Evolutionary conservation across 1,140 invertebrate species (phyloP), one percentile per base, ranked within the genome.

Genomic region (Metaphire vulgaris): DNA sequence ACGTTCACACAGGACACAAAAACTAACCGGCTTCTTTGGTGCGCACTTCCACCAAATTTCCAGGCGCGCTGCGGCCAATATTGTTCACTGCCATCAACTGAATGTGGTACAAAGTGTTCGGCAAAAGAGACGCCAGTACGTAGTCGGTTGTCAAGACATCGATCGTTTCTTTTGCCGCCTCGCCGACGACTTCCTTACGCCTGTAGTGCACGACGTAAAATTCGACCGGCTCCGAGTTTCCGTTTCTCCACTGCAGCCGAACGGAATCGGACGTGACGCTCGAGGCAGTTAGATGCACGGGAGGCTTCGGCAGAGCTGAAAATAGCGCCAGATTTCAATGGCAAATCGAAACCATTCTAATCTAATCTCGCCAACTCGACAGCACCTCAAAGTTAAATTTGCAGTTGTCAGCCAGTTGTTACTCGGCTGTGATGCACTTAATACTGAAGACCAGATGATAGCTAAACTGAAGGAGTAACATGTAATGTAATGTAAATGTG

Each of bases 201-300:
- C 96, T 97, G 88, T 96, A 97, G 83, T 96, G 93, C 77, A 98
- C 94, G 66, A 96, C 93, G 87, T 97, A 98, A 83, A 97, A 96
- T 78, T 92, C 91, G n/a, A 96, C 90, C 79, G 95, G 92, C 89
- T 87, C 90, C 41, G 83, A 91, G 82, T 91, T 92, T 72, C 87
- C 88, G 85, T 95, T 95, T 0, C 92, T 92, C 96, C 96, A 98
- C 0, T 92, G 91, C 73, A 98, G 88, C 76, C 93, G 90, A 12
- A 97, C 93, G 0, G 94, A 94, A 1, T 92, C 95, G 1, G 95
- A 92, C 0, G 94, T 96, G 70, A 97, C 92, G 83, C 98, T 95
- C 0, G 93, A 95, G 1, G 93, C 91, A 81, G 90, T 89, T 16
- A 98, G 91, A 83, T 93, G 92, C 16, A 91, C 91, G 26, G 96